phyloP scores from a whole-genome alignment of 2,113 vertebrate genomes.

The Trogon surrucura region DNA sequence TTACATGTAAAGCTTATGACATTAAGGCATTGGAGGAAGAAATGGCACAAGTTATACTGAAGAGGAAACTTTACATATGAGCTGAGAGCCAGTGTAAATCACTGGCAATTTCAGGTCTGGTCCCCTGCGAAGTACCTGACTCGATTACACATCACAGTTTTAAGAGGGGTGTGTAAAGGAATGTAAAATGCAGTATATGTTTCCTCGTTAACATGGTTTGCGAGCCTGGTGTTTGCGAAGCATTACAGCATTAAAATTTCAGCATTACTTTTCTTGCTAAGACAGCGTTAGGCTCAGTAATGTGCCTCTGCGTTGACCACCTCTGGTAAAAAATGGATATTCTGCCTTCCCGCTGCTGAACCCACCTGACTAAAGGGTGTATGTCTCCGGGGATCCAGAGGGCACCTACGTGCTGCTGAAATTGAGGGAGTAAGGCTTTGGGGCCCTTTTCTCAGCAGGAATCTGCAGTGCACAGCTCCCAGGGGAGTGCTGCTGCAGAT shows the following conservation, averaged over 20 bases:
- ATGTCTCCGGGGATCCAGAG: rapidly evolving
- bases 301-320: rapidly evolving
- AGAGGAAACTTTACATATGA: neutral
- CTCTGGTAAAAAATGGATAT: neutral
- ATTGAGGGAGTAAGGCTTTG: neutral
- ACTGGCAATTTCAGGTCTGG: rapidly evolving
- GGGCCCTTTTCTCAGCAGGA: neutral
- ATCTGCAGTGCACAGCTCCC: rapidly evolving
- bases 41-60: neutral
- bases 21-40: neutral
- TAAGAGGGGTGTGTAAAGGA: neutral
- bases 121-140: neutral
- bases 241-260: neutral
- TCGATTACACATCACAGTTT: neutral
- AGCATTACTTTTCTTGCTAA: neutral
- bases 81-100: neutral
- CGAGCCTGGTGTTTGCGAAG: neutral
- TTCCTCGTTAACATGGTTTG: neutral
- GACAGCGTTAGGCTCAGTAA: neutral
- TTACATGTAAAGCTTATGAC: neutral
- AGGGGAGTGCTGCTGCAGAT: neutral
- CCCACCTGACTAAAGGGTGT: rapidly evolving
- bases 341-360: neutral
- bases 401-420: rapidly evolving
- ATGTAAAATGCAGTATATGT: neutral